phyloP scores from a whole-genome alignment of 1,140 invertebrate species.

The Diachasmimorpha longicaudata region DNA sequence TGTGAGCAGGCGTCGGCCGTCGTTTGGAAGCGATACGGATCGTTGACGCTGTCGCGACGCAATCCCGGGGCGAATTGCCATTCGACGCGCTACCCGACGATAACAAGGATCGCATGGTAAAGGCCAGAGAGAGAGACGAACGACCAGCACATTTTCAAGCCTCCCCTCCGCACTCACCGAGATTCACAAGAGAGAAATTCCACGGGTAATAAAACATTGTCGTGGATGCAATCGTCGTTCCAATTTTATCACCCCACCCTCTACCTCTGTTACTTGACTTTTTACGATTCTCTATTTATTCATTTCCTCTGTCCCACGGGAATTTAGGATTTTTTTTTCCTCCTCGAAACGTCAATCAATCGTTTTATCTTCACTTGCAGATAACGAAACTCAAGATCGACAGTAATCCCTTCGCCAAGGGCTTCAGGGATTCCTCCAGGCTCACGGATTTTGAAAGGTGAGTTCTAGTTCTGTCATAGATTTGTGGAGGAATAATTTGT shows the following conservation, averaged over 20 bases:
- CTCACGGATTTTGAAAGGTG: slow-evolving; percentile 88
- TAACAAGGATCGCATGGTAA: slow-evolving; percentile 31
- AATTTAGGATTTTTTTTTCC: background rate
- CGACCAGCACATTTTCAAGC: background rate
- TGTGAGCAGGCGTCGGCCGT: slow-evolving; percentile 15
- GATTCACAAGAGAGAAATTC: slow-evolving; percentile 20
- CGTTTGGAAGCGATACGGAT: slow-evolving; percentile 40
- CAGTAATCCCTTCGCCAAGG: slow-evolving; percentile 86
- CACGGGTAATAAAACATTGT: slow-evolving; percentile 24
- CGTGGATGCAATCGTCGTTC: slow-evolving; percentile 5
- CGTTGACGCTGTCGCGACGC: slow-evolving; percentile 39
- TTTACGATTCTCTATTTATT: background rate
- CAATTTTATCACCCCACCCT: slow-evolving; percentile 18
- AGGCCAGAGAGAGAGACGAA: background rate
- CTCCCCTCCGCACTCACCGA: background rate
- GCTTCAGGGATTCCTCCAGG: slow-evolving; percentile 81
- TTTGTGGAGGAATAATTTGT: background rate
- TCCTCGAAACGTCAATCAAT: slow-evolving; percentile 25
- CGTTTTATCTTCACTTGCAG: slow-evolving; percentile 65
- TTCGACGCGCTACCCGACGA: slow-evolving; percentile 36
- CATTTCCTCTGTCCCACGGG: background rate
- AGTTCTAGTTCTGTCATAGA: slow-evolving; percentile 40
- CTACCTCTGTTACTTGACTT: background rate
- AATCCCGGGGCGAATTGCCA: slow-evolving; percentile 42
- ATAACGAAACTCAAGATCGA: slow-evolving; percentile 91